Conservation (phyloP, 2,888 invertebrate species). For the Drosophila melanosoma region DNA sequence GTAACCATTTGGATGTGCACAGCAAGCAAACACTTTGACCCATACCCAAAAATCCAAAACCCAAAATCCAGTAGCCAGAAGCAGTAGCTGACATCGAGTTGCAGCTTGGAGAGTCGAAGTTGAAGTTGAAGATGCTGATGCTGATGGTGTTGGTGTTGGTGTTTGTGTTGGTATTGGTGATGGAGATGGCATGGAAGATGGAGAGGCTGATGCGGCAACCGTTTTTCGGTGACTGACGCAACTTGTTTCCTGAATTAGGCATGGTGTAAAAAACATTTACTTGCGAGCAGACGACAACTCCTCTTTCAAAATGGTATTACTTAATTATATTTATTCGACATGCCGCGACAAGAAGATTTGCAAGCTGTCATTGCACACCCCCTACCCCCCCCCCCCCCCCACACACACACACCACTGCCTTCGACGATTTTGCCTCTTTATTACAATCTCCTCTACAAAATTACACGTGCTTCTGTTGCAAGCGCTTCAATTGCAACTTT, state of each 20-base stretch:
- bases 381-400: too few relatives aligned
- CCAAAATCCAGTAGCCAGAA: slow-evolving; percentile 47
- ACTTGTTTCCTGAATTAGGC: slow-evolving; percentile 70
- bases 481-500: slow-evolving; percentile 29
- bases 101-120: slow-evolving; percentile 3
- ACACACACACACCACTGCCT: accelerated
- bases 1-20: slow-evolving; percentile 16
- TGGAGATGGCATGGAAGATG: slow-evolving; percentile 21
- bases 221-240: slow-evolving; percentile 53
- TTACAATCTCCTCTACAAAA: not conserved
- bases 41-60: slow-evolving; percentile 23
- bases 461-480: slow-evolving; percentile 40
- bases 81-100: slow-evolving; percentile 37
- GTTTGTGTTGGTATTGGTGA: slow-evolving; percentile 30
- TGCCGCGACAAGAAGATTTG: slow-evolving; percentile 72
- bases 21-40: slow-evolving; percentile 59
- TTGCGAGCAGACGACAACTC: slow-evolving; percentile 8
- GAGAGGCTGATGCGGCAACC: slow-evolving; percentile 38
- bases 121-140: slow-evolving; percentile 6
- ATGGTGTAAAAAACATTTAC: slow-evolving; percentile 34
- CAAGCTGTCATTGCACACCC: slow-evolving; percentile 38
- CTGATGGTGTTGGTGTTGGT: slow-evolving; percentile 16
- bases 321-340: slow-evolving; percentile 71
- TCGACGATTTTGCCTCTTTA: too few relatives aligned
- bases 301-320: slow-evolving; percentile 50